Evolutionary conservation across 2,113 vertebrate species (phyloP), one percentile per base, ranked within the genome.

Genomic region (Osmerus mordax): DNA sequence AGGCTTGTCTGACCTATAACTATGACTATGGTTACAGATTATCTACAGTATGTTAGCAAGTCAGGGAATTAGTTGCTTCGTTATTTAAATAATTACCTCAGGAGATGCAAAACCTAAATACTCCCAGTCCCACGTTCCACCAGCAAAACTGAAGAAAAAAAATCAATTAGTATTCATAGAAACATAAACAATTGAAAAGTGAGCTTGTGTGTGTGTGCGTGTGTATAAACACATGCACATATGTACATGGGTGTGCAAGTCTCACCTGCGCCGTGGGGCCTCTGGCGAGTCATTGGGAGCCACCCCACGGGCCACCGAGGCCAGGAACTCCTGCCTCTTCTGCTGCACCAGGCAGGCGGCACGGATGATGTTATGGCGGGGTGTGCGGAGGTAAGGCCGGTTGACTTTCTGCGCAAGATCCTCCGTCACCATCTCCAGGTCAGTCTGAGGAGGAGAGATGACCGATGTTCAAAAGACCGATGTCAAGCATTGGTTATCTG

Each of bases 381-480:
- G 97, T 0, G 97, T 99, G 78, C 97, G 94, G 75, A 99, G 94
- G 83, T 99, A 99, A 88, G 97, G 97, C 87, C 97, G 93, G 87
- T 99, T 99, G 51, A 99, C 97, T 89, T 99, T 99, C 84, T 99
- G 97, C 54, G 97, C 97, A 67, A 99, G 94, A 85, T 99, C 97
- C 83, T 99, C 97, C 3, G 96, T 98, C 75, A 99, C 97, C 95
- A 99, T 99, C 90, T 99, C 97, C 78, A 99, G 89, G 87, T 99
- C 97, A 53, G 97, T 99, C 97, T 99, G 87, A 59, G 64, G 61
- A 36, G 12, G 36, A 32, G 36, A 12, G 21, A 59, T 12, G 41
- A 47, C 41, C 41, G 9, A 11, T 47, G 41, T 47, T 47, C 41
- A 47, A 47, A 47, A 7, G 9, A 47, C 6, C 1, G 7, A 47